Base-by-base conservation (phyloP, 1,140 invertebrate genomes). In the Drosophila pseudoananassae region DNA sequence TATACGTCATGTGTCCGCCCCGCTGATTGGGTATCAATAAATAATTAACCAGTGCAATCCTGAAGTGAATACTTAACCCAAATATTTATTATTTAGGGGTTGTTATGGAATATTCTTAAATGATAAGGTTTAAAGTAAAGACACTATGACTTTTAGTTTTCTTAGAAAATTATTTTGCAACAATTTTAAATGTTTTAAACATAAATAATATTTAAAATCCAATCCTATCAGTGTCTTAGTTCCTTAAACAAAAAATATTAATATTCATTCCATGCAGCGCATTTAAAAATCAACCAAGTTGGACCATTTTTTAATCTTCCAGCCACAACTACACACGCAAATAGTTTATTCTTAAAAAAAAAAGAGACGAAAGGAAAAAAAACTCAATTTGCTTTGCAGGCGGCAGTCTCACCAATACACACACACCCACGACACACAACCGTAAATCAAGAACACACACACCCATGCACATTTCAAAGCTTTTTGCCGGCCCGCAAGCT, bases 1-100 rank as follows among this genome's bases (percentile, higher is more conserved):
- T 64, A 79, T 84, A 76, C 80, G 71, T 64, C 65, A 69, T 66
- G 80, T 84, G 75, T 61, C 46, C 33, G 38, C 50, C 33, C 31
- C 36, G 47, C 8, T 56, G 53, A 76, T 46, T 54, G 49, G 27
- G 12, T 43, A 72, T 71, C 61, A 72, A 50, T 36, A 53, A 38
- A 47, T 15, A 71, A 50, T 71, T 60, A 59, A 47, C 38, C 29
- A 49, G 40, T 20, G 65, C 23, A 14, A 65, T 50, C 10, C 15
- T 14, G 54, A 66, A 66, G 29, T 14, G 15, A 45, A 74, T 54
- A 64, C 71, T 64, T 74, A 64, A 74, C 58, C 51, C 38, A 45
- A 51, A 40, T 64, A 52, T n/a, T 0, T 31, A 31, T 17, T n/a
- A 33, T 43, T 43, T 52, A 33, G 36, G 33, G 12, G 17, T 47